Conservation (phyloP, 2,113 vertebrate genomes). For the Ancistrus triradiatus region DNA sequence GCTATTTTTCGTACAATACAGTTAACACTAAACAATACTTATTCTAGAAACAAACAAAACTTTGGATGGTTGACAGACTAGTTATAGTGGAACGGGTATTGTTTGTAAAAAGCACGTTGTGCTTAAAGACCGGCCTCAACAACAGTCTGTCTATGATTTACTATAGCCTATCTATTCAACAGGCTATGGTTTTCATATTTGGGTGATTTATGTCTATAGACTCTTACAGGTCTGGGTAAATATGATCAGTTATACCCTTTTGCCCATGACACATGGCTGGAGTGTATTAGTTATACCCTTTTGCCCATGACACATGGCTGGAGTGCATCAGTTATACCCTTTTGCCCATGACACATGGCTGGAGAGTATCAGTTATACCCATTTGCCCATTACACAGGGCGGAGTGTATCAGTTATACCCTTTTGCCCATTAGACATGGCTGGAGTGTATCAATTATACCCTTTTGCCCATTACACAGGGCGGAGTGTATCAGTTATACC, state of each 20-base stretch:
- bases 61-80: not conserved
- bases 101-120: not conserved
- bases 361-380: too few species aligned
- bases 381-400: too few species aligned
- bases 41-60: not conserved
- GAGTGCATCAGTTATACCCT: too few species aligned
- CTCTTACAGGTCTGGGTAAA: not conserved
- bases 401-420: constrained; percentile 13
- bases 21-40: not conserved
- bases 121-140: not conserved
- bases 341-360: too few species aligned
- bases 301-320: too few species aligned
- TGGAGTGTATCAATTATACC: too few species aligned
- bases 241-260: not conserved
- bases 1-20: not conserved
- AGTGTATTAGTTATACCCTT: constrained; percentile 14
- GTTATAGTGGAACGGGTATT: not conserved
- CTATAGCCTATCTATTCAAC: not conserved
- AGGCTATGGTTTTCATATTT: not conserved
- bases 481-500: too few species aligned
- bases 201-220: not conserved
- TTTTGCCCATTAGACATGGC: too few species aligned
- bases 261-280: too few species aligned
- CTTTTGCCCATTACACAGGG: too few species aligned
- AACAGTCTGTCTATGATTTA: not conserved